phyloP scores from a whole-genome alignment of 1,140 invertebrate genomes.

The Danaus plexippus region DNA sequence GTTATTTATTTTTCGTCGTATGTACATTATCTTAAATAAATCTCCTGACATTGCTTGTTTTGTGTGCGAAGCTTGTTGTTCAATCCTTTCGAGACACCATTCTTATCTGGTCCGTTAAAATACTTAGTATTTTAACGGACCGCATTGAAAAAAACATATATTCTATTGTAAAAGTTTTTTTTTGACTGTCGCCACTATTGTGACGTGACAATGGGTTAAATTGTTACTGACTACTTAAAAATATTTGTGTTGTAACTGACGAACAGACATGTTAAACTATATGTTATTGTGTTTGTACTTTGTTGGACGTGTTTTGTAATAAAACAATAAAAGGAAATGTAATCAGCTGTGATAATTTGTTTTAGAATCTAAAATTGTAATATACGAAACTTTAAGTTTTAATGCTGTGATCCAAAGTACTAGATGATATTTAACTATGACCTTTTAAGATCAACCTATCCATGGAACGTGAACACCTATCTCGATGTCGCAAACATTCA shows the following conservation, averaged over 20 bases:
- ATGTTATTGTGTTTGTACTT: too few species aligned
- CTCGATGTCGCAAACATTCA: constrained; percentile 48
- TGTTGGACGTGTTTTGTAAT: too few species aligned
- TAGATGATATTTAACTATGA: constrained; percentile 30
- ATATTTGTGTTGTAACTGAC: constrained; percentile 13
- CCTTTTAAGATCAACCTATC: constrained; percentile 29
- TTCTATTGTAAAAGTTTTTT: constrained; percentile 26
- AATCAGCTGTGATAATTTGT: too few species aligned
- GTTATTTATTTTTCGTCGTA: too few species aligned
- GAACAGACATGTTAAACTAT: too few species aligned
- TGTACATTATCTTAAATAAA: constrained; percentile 18
- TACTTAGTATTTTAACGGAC: constrained; percentile 28
- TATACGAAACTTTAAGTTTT: too few species aligned
- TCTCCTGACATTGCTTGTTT: constrained; percentile 23
- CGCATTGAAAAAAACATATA: constrained; percentile 25
- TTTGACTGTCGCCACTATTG: constrained; percentile 24
- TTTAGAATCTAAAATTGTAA: too few species aligned
- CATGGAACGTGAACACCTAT: constrained; percentile 24
- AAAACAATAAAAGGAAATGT: too few species aligned
- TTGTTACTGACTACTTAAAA: constrained; percentile 21
- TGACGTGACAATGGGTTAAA: constrained; percentile 23
- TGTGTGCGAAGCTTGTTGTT: constrained; percentile 33
- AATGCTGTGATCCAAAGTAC: not conserved
- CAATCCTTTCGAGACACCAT: constrained; percentile 31
- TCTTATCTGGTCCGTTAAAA: constrained; percentile 38